Evolutionary conservation across 2,113 vertebrate genomes (phyloP), one percentile per base, ranked within the genome.

Genomic region (Himantopus leucocephalus): DNA sequence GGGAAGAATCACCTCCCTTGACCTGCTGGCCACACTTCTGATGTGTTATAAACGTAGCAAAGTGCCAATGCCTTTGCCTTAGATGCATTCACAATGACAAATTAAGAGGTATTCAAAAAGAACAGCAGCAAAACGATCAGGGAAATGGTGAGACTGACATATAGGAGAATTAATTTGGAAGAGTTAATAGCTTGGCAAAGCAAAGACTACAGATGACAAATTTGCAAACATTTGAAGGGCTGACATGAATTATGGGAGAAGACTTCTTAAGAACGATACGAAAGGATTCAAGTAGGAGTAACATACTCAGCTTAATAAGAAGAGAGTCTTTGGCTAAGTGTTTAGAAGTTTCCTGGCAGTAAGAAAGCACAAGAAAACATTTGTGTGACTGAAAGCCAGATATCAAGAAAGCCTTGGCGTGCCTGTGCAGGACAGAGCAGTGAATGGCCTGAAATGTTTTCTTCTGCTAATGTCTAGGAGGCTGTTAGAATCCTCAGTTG

Each of bases 141-240:
- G 59, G 74, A 93, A 85, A 64, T 58, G 21, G 53, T 0, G 6
- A 87, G 84, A 91, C 64, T 92, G 73, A 85, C 59, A 78, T 91
- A 84, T 15, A 74, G 52, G 68, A 87, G 52, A 92, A 87, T 91
- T 94, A 87, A 96, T 89, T 87, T 68, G 82, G 71, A 67, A 60
- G 52, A 71, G 32, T 48, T 94, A 93, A 96, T 88, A 94, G 73
- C 52, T 92, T 95, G 70, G 93, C 84, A 92, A 95, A 96, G 73
- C 70, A 85, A 47, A 39, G 58, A 81, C 84, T 96, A 47, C 52
- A 90, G 64, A 90, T 82, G 91, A 90, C 73, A 96, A 84, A 92
- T 92, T 85, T 96, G 90, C 94, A 96, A 96, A 96, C 84, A 95
- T 95, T 72, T 92, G 88, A 96, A 94, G 41, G 48, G 53, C n/a